These are phyloP conservation scores for Borostomias antarcticus DNA, from an alignment of 2,797 vertebrate genomes.

Conservation along the genomic window DNA sequence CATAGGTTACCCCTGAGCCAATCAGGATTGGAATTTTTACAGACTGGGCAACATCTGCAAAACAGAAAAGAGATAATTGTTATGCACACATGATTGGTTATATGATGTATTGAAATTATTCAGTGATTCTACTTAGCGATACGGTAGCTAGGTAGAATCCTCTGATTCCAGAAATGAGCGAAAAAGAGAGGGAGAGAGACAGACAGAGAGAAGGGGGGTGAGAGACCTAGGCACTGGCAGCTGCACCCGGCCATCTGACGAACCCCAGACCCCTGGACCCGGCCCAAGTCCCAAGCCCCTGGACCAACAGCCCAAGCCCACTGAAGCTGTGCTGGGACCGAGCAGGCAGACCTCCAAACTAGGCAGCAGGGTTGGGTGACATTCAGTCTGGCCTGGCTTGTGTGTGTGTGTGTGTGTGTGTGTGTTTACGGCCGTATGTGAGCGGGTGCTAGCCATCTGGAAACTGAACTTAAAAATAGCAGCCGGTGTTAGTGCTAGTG, in stretches of 20 bases:
- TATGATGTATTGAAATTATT: not conserved
- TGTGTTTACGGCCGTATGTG: constrained; percentile 51
- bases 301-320: constrained; percentile 29
- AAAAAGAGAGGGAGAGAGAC: constrained; percentile 16
- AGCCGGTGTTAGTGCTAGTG: constrained; percentile 25
- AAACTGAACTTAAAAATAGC: constrained; percentile 62
- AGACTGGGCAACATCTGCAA: constrained; percentile 75
- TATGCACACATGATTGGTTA: not conserved
- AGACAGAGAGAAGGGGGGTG: constrained; percentile 17
- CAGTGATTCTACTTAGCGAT: not conserved
- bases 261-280: constrained; percentile 39
- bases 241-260: constrained; percentile 1
- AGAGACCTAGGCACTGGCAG: not conserved
- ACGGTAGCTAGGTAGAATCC: too few relatives aligned
- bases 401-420: not conserved
- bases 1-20: constrained; percentile 85
- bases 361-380: constrained; percentile 43
- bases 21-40: constrained; percentile 85
- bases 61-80: not conserved
- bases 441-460: constrained; percentile 40
- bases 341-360: constrained; percentile 44
- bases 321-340: constrained; percentile 34
- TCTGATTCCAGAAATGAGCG: not conserved
- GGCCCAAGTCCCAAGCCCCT: constrained; percentile 32
- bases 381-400: constrained; percentile 33